Evolutionary conservation across 2,888 invertebrate species (phyloP).

Genomic region (Scaptomyza caliginosa): DNA sequence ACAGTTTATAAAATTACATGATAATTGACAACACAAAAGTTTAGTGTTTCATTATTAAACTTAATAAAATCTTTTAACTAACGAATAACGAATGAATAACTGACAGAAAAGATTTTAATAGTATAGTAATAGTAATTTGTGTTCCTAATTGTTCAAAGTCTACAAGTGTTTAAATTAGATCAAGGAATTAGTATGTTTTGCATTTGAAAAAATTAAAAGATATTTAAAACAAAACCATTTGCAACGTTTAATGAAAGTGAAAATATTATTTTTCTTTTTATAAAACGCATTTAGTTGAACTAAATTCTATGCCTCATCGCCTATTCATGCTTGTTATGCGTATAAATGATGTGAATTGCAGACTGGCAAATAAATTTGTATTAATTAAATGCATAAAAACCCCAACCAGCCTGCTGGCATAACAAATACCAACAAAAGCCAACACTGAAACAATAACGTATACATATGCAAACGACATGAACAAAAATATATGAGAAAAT

Average conservation of each 20-base stretch:
- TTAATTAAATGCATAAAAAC: slow-evolving; percentile 42
- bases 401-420: slow-evolving; percentile 4
- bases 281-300: not conserved
- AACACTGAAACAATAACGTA: slow-evolving; percentile 12
- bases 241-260: no score
- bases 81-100: no score
- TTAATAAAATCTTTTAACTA: no score
- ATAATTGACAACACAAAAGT: not conserved
- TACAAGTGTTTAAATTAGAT: no score
- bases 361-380: slow-evolving; percentile 26
- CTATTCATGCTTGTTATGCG: slow-evolving; percentile 2
- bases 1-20: not conserved
- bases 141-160: no score
- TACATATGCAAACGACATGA: slow-evolving; percentile 10
- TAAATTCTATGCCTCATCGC: not conserved
- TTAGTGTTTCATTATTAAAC: no score
- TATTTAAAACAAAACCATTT: no score
- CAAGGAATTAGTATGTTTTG: no score
- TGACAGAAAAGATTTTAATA: no score
- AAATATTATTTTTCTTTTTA: not conserved
- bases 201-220: no score
- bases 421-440: not conserved
- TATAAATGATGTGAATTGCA: slow-evolving; percentile 22
- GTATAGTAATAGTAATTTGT: no score
- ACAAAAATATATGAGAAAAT: no score